Base-by-base conservation (phyloP, 2,113 vertebrate genomes). In the Phylloscopus whistleri region DNA sequence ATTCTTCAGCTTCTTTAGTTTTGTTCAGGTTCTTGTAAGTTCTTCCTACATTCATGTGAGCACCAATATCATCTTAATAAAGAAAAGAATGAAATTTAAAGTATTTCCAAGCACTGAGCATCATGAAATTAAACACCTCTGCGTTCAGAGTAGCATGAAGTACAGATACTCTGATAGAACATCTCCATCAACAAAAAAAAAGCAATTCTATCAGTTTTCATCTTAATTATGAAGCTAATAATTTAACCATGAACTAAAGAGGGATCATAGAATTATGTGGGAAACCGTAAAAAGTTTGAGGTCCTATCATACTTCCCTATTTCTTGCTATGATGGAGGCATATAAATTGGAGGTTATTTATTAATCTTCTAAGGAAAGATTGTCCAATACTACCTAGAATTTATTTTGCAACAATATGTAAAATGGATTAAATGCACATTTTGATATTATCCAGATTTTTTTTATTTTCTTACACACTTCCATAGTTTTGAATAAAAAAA, bases 11-110 rank as follows among this genome's bases (percentile, higher is more conserved):
- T 97, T 99, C 99, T 98, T 97, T 99, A 85, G 99, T 99, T 95
- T 96, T 98, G 97, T 99, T 99, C 91, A 99, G 95, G 96, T 99
- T 99, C 98, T 99, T 99, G 72, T 99, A 99, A 84, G 99, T 99
- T 98, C 99, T 98, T 97, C 99, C 99, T 79, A 99, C 99, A 64
- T 99, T 99, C 99, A 99, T 99, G 92, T 99, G 99, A 70, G 99
- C 99, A 53, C 99, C 99, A 49, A 99, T 99, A 95, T 99, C 99
- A 98, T 99, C 99, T 98, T 92, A 89, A 96, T 82, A 52, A 35
- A 84, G 43, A 95, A 94, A 87, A 85, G 16, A 94, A 81, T 11
- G 10, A 60, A 39, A 69, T 64, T 59, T 46, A 39, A 82, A 67
- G 56, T 77, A 90, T n/a, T 89, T 86, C 12, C 19, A 74, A 33